Evolutionary conservation across 64 coral and sea anemone species (phyloP), one percentile per base, ranked within the genome.

Genomic region (Montipora cactus): DNA sequence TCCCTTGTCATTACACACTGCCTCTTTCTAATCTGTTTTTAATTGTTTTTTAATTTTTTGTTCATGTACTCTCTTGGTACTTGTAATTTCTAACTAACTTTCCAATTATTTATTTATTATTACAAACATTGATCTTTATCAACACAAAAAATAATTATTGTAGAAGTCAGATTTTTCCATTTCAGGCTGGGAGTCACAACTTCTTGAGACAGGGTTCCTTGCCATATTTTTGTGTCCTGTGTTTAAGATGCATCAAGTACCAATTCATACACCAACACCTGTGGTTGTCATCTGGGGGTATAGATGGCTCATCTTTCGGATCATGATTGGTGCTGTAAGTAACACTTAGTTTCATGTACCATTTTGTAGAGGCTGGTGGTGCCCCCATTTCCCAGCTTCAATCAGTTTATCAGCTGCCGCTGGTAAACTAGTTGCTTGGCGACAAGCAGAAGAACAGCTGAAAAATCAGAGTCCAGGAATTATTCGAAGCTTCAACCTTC

Each of bases 301-400:
- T 79, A 91, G 97, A 87, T 99, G 97, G 97, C 89, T 99, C 1
- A 94, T 99, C 18, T 99, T 99, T 49, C 87, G 97, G 11, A 99
- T 99, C 72, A 96, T 99, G 97, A 75, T 99, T 89, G 95, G 97
- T 66, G 97, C 97, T 89, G 97, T 99, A 90, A 99, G 94, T 98
- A 46, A 20, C 5, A 22, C 4, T 7, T 71, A 71, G 21, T 23
- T 68, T 68, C 8, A 16, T 68, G 4, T 71, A 23, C 4, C 13
- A 64, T 64, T 55, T 55, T 55, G 37, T 37, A 37, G 37, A 37
- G 37, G 37, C 37, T 37, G 37, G 1, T 37, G 37, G 37, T 37
- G 1, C 37, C 1, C 37, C 37, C 37, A 37, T 37, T 37, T 37
- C 37, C 37, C 37, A 37, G 37, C 37, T 37, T 37, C 37, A 37